A percentile compares a stretch with the other conserved stretches of the same genome.
Conservation (phyloP, 2,797 vertebrate genomes). For the Sebastes wilsoni region DNA sequence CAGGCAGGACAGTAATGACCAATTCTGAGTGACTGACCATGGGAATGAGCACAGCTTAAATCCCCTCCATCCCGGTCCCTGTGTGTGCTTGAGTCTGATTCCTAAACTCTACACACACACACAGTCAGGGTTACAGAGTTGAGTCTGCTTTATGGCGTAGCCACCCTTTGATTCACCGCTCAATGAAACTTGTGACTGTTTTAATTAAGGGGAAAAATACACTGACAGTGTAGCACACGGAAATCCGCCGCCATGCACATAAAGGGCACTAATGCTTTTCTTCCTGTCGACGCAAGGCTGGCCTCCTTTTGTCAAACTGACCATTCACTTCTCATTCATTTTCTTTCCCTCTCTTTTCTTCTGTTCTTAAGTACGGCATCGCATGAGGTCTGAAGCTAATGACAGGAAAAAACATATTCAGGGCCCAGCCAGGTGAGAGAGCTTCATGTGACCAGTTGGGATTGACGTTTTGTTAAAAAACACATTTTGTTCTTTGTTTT, state of each 20-base stretch:
- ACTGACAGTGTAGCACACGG: conserved; percentile 72
- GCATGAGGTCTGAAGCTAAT: conserved; percentile 63
- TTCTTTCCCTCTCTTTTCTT: conserved; percentile 49
- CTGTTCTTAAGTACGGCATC: conserved; percentile 62
- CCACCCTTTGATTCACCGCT: conserved; percentile 79
- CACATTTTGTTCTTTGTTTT: conserved; percentile 49
- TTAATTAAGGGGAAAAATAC: conserved; percentile 81
- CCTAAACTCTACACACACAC: conserved; percentile 29
- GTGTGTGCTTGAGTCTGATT: conserved; percentile 60
- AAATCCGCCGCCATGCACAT: conserved; percentile 75
- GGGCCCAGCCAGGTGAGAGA: conserved; percentile 54
- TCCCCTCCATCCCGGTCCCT: conserved; percentile 64
- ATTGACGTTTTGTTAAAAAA: conserved; percentile 45
- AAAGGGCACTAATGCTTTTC: conserved; percentile 77
- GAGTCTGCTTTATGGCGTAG: conserved; percentile 73
- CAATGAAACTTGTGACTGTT: conserved; percentile 82
- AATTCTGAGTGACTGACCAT: conserved; percentile 74
- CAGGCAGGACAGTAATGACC: conserved; percentile 67
- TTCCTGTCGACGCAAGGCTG: conserved; percentile 70
- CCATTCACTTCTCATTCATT: conserved; percentile 70
- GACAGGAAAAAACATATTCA: conserved; percentile 60
- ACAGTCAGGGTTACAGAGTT: conserved; percentile 69
- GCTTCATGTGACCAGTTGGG: conserved; percentile 37
- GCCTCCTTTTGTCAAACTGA: conserved; percentile 70
- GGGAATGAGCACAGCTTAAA: conserved; percentile 71